Percentiles rank a stretch among this genome's conserved stretches.
These are phyloP conservation scores for Dasypus novemcinctus DNA, from an alignment of 2,113 vertebrate species.

Conservation along the genomic window DNA sequence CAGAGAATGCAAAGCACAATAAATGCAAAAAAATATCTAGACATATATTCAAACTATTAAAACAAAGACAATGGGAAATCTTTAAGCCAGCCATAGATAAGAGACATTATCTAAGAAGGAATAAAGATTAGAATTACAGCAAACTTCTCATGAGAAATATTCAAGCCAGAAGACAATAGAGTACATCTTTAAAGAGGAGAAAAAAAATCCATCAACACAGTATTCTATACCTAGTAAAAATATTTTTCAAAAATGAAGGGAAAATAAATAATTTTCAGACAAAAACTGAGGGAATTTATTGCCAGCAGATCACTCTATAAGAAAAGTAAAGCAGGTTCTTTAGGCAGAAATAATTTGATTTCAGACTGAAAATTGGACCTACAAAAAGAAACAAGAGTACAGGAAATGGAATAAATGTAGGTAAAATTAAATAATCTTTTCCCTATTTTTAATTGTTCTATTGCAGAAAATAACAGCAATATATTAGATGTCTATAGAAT, in stretches of 20 bases:
- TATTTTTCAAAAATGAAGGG: neutral
- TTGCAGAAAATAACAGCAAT: neutral
- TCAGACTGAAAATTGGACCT: neutral
- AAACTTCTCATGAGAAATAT: neutral
- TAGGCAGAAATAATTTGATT: conserved; percentile 4
- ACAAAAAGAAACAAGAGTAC: neutral
- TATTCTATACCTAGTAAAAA: no score
- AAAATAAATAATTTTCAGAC: neutral
- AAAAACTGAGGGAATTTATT: neutral
- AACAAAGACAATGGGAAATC: neutral
- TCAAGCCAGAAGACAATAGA: no score
- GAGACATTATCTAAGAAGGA: neutral
- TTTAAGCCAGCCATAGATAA: neutral
- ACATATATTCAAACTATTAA: neutral
- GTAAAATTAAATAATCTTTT: neutral
- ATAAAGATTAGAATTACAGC: neutral
- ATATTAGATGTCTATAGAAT: neutral
- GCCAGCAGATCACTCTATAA: neutral
- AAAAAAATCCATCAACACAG: no score
- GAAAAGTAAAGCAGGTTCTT: neutral
- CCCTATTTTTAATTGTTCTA: neutral
- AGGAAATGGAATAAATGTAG: neutral
- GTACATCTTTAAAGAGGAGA: no score
- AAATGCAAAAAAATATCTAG: neutral
- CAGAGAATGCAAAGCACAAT: neutral